phyloP scores from a whole-genome alignment of 2,888 invertebrate species.

The Portevinia maculata region DNA sequence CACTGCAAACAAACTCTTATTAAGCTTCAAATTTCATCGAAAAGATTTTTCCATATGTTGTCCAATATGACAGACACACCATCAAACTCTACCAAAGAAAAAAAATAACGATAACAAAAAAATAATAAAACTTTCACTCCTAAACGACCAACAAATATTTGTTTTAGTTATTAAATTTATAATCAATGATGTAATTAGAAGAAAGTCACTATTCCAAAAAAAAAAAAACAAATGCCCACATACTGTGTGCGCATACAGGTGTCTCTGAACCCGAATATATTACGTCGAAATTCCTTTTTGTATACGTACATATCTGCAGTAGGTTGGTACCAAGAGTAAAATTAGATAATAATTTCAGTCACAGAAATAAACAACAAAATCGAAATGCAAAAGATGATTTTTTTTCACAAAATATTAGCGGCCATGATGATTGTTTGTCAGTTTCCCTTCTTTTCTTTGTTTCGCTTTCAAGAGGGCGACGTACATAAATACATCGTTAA shows the following conservation, averaged over 20 bases:
- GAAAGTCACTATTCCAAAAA: constrained; percentile 45
- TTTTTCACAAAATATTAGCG: constrained; percentile 39
- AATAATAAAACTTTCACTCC: constrained; percentile 62
- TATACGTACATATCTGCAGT: constrained; percentile 16
- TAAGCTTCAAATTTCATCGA: too few species aligned
- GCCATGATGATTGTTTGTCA: constrained; percentile 60
- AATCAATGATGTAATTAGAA: constrained; percentile 67
- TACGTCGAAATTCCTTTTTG: not conserved
- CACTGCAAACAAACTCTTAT: too few species aligned
- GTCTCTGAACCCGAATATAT: constrained; percentile 5
- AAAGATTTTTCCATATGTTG: constrained; percentile 35
- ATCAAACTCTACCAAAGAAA: not conserved
- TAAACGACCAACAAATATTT: constrained; percentile 24
- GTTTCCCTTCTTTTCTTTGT: constrained; percentile 52
- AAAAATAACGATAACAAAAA: constrained; percentile 12
- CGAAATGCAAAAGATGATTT: constrained; percentile 12
- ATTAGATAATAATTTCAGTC: constrained; percentile 48
- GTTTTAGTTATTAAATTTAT: constrained; percentile 23
- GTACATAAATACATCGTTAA: not conserved
- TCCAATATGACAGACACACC: not conserved
- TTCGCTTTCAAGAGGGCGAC: constrained; percentile 16
- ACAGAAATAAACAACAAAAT: constrained; percentile 18
- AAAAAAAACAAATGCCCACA: constrained; percentile 39
- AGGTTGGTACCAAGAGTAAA: constrained; percentile 13
- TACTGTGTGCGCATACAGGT: constrained; percentile 37